Evolutionary conservation across 2,797 vertebrate genomes (phyloP).

Genomic region (Molossus molossus): DNA sequence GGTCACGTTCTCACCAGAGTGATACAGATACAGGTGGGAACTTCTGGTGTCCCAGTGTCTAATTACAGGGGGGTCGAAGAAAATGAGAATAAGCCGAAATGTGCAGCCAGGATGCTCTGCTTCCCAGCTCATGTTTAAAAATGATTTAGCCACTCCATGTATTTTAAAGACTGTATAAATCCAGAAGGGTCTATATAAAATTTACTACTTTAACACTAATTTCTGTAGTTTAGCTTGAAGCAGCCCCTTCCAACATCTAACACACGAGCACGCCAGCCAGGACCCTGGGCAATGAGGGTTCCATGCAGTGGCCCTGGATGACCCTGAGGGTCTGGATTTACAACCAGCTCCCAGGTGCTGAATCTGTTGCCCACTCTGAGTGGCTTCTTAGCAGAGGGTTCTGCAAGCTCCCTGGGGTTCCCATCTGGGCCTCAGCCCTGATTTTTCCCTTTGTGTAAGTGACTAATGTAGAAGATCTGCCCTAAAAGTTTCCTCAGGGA

Average conservation of each 20-base stretch:
- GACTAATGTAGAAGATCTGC: accelerated
- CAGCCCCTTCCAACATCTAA: background rate
- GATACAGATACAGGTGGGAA: background rate
- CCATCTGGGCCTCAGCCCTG: too few relatives aligned
- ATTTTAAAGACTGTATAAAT: background rate
- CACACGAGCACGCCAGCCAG: accelerated
- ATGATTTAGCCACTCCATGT: background rate
- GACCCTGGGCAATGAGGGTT: accelerated
- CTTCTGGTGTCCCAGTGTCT: background rate
- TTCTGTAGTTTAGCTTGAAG: background rate
- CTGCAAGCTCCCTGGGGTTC: too few relatives aligned
- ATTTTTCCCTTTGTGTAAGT: background rate
- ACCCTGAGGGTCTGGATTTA: background rate
- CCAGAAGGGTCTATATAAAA: background rate
- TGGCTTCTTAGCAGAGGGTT: too few relatives aligned
- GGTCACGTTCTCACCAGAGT: background rate
- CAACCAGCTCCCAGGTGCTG: accelerated
- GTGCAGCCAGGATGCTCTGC: accelerated
- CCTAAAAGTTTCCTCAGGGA: too few relatives aligned
- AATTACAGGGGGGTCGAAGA: background rate
- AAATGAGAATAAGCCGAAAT: background rate
- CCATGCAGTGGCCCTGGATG: background rate
- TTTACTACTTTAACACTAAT: background rate
- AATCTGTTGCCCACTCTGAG: accelerated
- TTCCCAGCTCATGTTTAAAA: background rate